A percentile compares a stretch with the other conserved stretches of the same genome.
Conservation (phyloP, 37 sponge, comb jelly and placozoan species). For the Oscarella lobularis region DNA sequence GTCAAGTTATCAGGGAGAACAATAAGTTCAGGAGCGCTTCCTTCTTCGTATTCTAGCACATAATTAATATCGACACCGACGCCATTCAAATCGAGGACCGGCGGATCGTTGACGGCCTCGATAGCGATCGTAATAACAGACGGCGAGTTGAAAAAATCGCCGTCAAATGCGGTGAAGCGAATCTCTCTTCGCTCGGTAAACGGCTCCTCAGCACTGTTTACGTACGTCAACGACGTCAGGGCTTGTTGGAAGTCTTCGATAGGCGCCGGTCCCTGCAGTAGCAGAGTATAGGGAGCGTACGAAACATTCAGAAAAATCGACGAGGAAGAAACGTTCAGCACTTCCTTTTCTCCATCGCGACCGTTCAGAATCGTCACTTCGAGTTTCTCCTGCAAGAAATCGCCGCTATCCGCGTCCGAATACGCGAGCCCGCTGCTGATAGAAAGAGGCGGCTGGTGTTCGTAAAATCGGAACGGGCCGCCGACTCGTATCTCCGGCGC, state of each 20-base stretch:
- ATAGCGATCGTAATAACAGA: conserved; percentile 23
- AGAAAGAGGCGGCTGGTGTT: conserved; percentile 17
- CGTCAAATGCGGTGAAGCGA: conserved; percentile 36
- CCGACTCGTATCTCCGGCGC: conserved; percentile 37
- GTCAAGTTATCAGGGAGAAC: conserved; percentile 25
- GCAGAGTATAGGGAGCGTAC: conserved; percentile 10
- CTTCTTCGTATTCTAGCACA: conserved; percentile 59
- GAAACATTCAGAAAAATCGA: neutral
- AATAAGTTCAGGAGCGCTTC: conserved; percentile 38
- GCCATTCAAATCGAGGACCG: conserved; percentile 61
- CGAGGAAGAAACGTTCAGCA: conserved; percentile 16
- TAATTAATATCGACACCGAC: conserved; percentile 15
- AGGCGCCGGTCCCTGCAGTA: conserved; percentile 51
- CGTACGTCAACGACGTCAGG: conserved; percentile 47
- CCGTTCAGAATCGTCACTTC: conserved; percentile 43
- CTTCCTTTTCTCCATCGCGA: conserved; percentile 18
- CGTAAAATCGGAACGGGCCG: conserved; percentile 31
- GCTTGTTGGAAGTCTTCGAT: conserved; percentile 46
- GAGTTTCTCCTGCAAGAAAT: conserved; percentile 12
- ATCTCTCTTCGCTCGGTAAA: conserved; percentile 18
- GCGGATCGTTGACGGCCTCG: conserved; percentile 43
- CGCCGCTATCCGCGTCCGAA: conserved; percentile 61
- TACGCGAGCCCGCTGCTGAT: conserved; percentile 23
- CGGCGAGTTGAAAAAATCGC: conserved; percentile 15
- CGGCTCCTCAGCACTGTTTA: conserved; percentile 64